Percentiles rank a stretch among this genome's conserved stretches.
Evolutionary conservation across 2,888 invertebrate species (phyloP).

Genomic region (Cephonodes hylas): DNA sequence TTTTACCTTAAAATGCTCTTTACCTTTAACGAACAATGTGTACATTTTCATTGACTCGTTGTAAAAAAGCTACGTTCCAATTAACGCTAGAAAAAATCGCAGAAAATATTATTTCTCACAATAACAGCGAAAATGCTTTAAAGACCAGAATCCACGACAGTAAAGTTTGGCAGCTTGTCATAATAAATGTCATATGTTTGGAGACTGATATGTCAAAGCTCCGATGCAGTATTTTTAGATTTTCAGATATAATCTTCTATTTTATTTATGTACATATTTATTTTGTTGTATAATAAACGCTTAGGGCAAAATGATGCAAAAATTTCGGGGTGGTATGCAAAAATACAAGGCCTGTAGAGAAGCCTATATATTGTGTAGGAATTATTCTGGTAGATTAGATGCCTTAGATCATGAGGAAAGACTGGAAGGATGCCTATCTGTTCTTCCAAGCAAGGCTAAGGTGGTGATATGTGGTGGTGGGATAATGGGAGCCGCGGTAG

Average conservation of each 20-base stretch:
- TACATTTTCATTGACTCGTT: no score
- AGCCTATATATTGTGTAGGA: slow-evolving; percentile 3
- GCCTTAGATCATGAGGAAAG: slow-evolving; percentile 56
- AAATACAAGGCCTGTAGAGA: slow-evolving; percentile 1
- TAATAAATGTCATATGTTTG: not conserved
- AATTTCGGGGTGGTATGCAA: not conserved
- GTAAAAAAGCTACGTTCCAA: not conserved
- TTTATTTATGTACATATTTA: slow-evolving; percentile 7
- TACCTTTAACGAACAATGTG: no score
- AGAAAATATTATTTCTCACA: no score
- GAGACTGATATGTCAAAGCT: not conserved
- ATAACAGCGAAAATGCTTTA: not conserved
- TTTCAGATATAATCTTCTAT: not conserved
- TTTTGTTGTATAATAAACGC: slow-evolving; percentile 12
- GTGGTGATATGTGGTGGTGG: slow-evolving; percentile 96
- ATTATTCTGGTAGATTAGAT: slow-evolving; percentile 50
- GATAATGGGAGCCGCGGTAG: slow-evolving; percentile 94
- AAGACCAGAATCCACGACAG: not conserved
- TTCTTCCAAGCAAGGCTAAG: slow-evolving; percentile 77
- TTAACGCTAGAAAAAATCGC: not conserved
- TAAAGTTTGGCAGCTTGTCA: not conserved
- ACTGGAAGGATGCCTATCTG: slow-evolving; percentile 55
- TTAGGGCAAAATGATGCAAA: slow-evolving; percentile 8
- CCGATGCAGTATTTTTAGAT: slow-evolving; percentile 9
- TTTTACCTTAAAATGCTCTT: no score